These are phyloP conservation scores for Actinopyga echinites DNA, from an alignment of 53 echinoderm and acorn worm species.

Conservation along the genomic window DNA sequence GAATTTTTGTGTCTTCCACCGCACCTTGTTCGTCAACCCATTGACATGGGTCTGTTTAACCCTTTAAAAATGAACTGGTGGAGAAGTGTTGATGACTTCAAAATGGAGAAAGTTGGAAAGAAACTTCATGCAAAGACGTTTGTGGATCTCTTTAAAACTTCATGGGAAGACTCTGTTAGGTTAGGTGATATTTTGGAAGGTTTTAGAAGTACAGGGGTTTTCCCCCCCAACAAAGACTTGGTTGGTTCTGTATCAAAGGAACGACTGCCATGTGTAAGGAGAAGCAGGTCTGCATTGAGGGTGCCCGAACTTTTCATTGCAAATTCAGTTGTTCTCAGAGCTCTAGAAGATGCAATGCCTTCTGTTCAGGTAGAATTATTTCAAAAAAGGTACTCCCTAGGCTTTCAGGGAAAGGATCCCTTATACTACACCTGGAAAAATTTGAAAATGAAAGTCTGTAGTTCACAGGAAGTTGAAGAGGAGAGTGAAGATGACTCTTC, in stretches of 20 bases:
- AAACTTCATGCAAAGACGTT: neutral
- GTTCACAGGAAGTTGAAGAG: neutral
- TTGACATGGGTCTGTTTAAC: neutral
- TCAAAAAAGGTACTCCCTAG: neutral
- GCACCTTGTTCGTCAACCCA: constrained; percentile 2
- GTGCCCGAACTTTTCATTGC: neutral
- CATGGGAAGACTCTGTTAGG: constrained; percentile 23
- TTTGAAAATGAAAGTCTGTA: neutral
- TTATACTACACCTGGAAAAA: constrained; percentile 16
- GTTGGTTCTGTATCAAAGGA: neutral
- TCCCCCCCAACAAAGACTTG: neutral
- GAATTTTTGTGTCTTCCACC: constrained; percentile 15
- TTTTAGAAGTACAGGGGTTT: constrained; percentile 17
- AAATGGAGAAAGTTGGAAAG: neutral
- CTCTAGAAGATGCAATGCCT: constrained; percentile 28
- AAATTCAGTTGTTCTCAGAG: constrained; percentile 5
- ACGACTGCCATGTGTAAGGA: neutral
- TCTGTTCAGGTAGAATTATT: constrained; percentile 4
- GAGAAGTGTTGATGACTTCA: constrained; percentile 26
- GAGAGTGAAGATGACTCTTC: constrained; percentile 1
- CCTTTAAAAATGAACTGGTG: constrained; percentile 3
- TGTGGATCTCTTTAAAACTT: neutral
- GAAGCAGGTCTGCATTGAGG: too few relatives aligned
- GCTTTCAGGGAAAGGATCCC: constrained; percentile 6
- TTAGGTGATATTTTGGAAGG: constrained; percentile 23